Evolutionary conservation across 2,113 vertebrate species (phyloP), one percentile per base, ranked within the genome.

Genomic region (Neodon shergylaensis): DNA sequence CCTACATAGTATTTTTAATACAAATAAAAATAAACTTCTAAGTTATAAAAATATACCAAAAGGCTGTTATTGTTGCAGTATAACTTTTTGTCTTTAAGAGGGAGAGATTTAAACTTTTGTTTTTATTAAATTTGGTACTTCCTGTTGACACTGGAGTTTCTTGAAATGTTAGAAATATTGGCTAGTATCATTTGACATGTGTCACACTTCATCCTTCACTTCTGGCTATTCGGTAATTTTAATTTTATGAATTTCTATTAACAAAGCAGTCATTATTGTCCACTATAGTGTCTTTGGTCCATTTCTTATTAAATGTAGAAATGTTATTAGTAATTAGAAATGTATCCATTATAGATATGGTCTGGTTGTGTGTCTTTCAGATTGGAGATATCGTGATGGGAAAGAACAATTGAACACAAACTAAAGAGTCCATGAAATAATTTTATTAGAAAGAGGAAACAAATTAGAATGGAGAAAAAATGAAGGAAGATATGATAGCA

Each of bases 201-300:
- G 4, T 1, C 24, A 2, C 79, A 7, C 17, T 61, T 94, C 36
- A 21, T 70, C 22, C 1, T 85, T 87, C 22, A 47, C 5, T 78
- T 22, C 19, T 91, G 39, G 52, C 7, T 10, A 7, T 91, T 88
- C 36, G 70, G 49, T 72, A 63, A 65, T 92, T 93, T 95, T 92
- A 74, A 52, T 39, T 88, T 96, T 87, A 72, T 44, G 22, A 90
- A 83, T 90, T 88, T 92, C n/a, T 78, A 44, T 82, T 96, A 63
- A 52, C 58, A 94, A 3, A 73, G 10, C 65, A 73, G 54, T 91
- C 33, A 88, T 73, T 94, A 90, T 96, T 95, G 65, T 88, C 24
- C 42, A 72, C 7, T 94, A 2, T 58, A 33, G 6, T 68, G 78
- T 74, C 84, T 95, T 88, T 77, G 4, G 13, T 31, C 66, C 91